phyloP scores from a whole-genome alignment of 2,797 vertebrate genomes.

The Lagodon rhomboides region DNA sequence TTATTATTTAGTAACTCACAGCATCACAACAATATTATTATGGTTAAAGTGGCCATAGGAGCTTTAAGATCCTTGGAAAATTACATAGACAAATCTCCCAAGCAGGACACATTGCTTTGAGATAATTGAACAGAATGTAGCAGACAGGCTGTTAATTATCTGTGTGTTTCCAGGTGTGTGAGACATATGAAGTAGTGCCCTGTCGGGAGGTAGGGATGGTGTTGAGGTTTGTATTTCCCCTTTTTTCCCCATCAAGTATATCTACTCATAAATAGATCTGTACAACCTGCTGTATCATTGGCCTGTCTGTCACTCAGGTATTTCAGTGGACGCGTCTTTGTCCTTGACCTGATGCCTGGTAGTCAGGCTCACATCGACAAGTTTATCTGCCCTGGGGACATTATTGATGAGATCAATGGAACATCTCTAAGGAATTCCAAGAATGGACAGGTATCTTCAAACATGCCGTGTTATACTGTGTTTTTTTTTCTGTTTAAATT shows the following conservation, averaged over 20 bases:
- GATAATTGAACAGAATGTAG: background rate
- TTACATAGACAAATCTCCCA: background rate
- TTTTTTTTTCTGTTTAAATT: background rate
- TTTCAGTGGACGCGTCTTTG: slow-evolving; percentile 85
- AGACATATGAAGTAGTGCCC: slow-evolving; percentile 84
- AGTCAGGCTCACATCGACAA: slow-evolving; percentile 86
- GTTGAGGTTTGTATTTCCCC: slow-evolving; percentile 81
- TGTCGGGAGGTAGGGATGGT: slow-evolving; percentile 85
- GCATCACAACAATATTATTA: background rate
- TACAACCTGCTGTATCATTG: background rate
- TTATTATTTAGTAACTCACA: background rate
- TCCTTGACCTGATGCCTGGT: slow-evolving; percentile 81
- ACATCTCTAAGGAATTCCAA: slow-evolving; percentile 85
- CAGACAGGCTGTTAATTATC: background rate
- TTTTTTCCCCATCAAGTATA: background rate
- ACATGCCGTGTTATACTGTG: no score
- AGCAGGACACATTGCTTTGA: background rate
- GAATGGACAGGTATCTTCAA: slow-evolving; percentile 81
- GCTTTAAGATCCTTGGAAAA: slow-evolving; percentile 3
- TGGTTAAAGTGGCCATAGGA: background rate
- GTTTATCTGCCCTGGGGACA: slow-evolving; percentile 84
- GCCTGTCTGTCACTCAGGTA: slow-evolving; percentile 75
- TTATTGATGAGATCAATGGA: slow-evolving; percentile 91
- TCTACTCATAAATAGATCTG: background rate
- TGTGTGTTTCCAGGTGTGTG: slow-evolving; percentile 81